phyloP scores from a whole-genome alignment of 2,797 vertebrate genomes.

The Malurus splendens region DNA sequence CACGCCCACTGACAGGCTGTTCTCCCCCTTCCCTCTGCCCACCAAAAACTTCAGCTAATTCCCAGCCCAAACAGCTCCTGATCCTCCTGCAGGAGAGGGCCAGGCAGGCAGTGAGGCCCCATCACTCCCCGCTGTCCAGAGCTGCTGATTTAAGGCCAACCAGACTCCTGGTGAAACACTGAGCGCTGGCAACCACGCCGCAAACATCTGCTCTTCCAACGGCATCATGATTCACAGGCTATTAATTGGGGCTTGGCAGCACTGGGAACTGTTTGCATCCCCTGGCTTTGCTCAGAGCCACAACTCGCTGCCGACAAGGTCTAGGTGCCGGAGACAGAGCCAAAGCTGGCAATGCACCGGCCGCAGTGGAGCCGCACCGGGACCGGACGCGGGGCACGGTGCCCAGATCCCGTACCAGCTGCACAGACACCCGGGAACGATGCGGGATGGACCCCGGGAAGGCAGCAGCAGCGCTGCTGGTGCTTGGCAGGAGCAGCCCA shows the following conservation, averaged over 20 bases:
- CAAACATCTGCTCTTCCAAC: slow-evolving; percentile 54
- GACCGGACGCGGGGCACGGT: fast-evolving
- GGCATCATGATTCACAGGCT: slow-evolving; percentile 36
- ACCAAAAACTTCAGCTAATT: slow-evolving; percentile 8
- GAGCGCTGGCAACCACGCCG: not conserved
- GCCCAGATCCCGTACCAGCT: not conserved
- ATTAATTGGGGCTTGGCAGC: slow-evolving; percentile 50
- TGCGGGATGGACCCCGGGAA: fast-evolving
- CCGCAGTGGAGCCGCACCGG: not conserved
- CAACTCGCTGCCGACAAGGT: not conserved
- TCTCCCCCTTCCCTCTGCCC: not conserved
- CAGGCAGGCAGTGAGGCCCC: not conserved
- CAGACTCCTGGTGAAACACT: not conserved
- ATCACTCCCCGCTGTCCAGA: fast-evolving
- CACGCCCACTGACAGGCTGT: not conserved
- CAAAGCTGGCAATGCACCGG: not conserved
- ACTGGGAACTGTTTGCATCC: slow-evolving; percentile 10
- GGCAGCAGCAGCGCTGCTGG: fast-evolving
- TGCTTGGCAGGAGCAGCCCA: not conserved
- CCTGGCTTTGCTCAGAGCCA: slow-evolving; percentile 35
- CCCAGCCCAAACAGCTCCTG: not conserved
- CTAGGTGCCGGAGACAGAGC: not conserved
- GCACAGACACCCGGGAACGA: fast-evolving
- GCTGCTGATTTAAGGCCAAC: not conserved
- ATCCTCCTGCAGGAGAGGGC: not conserved